Percentiles rank a stretch among this genome's conserved stretches.
Evolutionary conservation across 2,888 invertebrate species (phyloP).

Genomic region (Zaprionus lineosus): DNA sequence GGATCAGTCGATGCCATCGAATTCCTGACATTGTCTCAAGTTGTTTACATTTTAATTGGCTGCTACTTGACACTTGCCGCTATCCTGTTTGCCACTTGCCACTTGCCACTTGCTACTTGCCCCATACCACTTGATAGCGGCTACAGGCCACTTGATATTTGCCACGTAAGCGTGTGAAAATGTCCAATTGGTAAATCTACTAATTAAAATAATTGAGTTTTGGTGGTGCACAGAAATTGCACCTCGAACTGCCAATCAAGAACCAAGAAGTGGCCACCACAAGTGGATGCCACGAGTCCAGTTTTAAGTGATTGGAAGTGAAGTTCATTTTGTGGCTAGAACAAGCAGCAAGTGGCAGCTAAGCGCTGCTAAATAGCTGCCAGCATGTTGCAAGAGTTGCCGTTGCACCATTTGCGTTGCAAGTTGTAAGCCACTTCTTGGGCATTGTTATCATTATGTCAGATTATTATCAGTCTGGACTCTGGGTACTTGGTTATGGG

Average conservation of each 20-base stretch:
- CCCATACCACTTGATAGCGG: neutral
- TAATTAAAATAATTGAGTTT: slow-evolving; percentile 72
- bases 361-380: slow-evolving; percentile 52
- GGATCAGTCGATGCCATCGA: no score
- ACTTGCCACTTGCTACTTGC: slow-evolving; percentile 11
- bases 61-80: slow-evolving; percentile 21
- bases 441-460: slow-evolving; percentile 70
- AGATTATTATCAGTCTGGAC: slow-evolving; percentile 64
- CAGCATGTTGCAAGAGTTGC: slow-evolving; percentile 19
- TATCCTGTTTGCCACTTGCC: slow-evolving; percentile 2
- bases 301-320: neutral
- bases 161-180: slow-evolving; percentile 45
- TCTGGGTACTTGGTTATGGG: slow-evolving; percentile 6
- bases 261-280: slow-evolving; percentile 23
- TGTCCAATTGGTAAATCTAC: slow-evolving; percentile 49
- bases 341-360: slow-evolving; percentile 38
- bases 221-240: slow-evolving; percentile 18
- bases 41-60: slow-evolving; percentile 52
- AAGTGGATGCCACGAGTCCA: neutral
- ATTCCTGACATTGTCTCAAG: slow-evolving; percentile 11
- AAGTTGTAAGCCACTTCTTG: slow-evolving; percentile 24
- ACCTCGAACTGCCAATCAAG: slow-evolving; percentile 46
- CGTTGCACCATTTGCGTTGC: slow-evolving; percentile 13
- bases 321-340: slow-evolving; percentile 17
- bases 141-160: slow-evolving; percentile 17